Conservation (phyloP, 64 coral and sea anemone species). For the Astreopora myriophthalma region DNA sequence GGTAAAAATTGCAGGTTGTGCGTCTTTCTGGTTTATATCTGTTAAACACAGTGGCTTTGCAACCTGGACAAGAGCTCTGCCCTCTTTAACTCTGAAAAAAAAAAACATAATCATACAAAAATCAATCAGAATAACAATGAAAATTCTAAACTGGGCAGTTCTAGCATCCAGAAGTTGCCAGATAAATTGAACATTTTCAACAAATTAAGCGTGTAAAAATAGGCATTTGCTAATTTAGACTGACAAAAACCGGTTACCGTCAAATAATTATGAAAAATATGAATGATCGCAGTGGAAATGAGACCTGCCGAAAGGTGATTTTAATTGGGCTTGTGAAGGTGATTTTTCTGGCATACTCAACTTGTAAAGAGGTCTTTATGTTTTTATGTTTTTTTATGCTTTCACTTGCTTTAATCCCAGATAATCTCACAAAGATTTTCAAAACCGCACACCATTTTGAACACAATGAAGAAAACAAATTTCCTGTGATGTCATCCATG, state of each 20-base stretch:
- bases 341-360: background rate
- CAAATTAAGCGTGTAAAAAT: background rate
- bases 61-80: background rate
- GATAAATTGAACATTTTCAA: background rate
- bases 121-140: background rate
- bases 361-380: background rate
- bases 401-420: background rate
- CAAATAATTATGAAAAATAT: too few relatives aligned
- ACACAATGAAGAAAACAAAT: background rate
- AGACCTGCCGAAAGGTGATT: background rate
- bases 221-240: background rate
- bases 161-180: background rate
- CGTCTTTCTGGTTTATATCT: constrained; percentile 11
- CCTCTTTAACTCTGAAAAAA: constrained; percentile 11
- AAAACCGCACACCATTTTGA: background rate
- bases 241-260: background rate
- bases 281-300: background rate
- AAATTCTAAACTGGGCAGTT: background rate
- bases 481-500: background rate
- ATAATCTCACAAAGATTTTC: background rate
- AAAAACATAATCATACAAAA: background rate
- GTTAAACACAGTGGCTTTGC: background rate
- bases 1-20: background rate
- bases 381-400: background rate
- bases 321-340: background rate